phyloP scores from a whole-genome alignment of 2,888 invertebrate genomes.

The Drosophila nr. medialis region DNA sequence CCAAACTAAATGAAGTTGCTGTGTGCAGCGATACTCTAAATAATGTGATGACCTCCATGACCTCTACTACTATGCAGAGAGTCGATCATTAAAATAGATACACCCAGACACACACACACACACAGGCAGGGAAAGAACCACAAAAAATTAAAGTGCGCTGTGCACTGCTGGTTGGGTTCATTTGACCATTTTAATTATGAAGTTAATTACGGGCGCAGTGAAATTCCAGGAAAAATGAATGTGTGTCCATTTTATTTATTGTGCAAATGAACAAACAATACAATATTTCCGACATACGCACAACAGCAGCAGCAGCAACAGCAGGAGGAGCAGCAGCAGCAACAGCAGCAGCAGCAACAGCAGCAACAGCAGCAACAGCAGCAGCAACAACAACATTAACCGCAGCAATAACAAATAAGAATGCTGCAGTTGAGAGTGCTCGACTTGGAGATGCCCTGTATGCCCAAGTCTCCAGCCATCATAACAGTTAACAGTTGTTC shows the following conservation, averaged over 20 bases:
- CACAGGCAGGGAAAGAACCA: slow-evolving; percentile 1
- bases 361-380: slow-evolving; percentile 6
- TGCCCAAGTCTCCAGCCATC: background rate
- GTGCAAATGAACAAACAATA: slow-evolving; percentile 47
- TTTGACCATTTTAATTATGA: slow-evolving; percentile 68
- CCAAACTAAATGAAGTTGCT: background rate
- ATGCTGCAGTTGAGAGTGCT: background rate
- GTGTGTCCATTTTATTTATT: slow-evolving; percentile 58
- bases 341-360: background rate
- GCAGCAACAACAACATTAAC: slow-evolving; percentile 3
- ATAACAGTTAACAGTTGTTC: background rate
- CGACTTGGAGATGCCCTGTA: slow-evolving; percentile 3
- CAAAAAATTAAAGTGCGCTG: slow-evolving; percentile 26
- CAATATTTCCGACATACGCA: slow-evolving; percentile 30
- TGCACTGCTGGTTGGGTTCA: slow-evolving; percentile 42
- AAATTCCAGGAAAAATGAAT: slow-evolving; percentile 54
- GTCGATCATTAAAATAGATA: background rate
- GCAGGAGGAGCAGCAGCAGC: too few relatives aligned
- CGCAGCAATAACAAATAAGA: background rate
- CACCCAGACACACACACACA: background rate
- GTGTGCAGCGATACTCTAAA: background rate
- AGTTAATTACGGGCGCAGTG: slow-evolving; percentile 62
- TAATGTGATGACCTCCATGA: slow-evolving; percentile 4
- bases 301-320: slow-evolving; percentile 5
- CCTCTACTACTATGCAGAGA: background rate